Evolutionary conservation across 1,140 invertebrate species (phyloP).

Genomic region (Drosophila sucinea): DNA sequence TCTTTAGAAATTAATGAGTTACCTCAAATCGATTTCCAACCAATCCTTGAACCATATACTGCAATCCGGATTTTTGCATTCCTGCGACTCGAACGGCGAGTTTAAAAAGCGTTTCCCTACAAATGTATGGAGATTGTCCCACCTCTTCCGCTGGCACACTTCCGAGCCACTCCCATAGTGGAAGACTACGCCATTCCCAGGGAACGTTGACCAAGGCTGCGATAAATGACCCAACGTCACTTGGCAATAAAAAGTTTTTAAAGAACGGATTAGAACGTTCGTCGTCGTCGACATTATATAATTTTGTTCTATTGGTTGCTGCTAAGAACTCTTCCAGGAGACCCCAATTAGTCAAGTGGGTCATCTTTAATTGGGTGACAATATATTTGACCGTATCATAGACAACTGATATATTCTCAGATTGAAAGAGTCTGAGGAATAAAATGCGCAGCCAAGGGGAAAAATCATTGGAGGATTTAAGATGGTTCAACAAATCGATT

Average conservation of each 20-base stretch:
- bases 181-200: background rate
- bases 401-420: slow-evolving; percentile 83
- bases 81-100: background rate
- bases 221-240: slow-evolving; percentile 21
- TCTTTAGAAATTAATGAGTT: background rate
- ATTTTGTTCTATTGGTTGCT: slow-evolving; percentile 65
- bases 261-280: slow-evolving; percentile 23
- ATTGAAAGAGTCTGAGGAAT: slow-evolving; percentile 79
- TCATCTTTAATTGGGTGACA: slow-evolving; percentile 32
- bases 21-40: background rate
- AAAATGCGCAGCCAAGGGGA: slow-evolving; percentile 82
- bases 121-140: background rate
- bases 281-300: slow-evolving; percentile 58
- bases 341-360: slow-evolving; percentile 24
- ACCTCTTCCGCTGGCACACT: background rate
- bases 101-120: background rate
- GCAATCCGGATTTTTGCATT: background rate
- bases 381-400: slow-evolving; percentile 83
- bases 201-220: slow-evolving; percentile 26
- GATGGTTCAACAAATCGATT: slow-evolving; percentile 84
- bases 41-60: background rate
- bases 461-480: slow-evolving; percentile 64
- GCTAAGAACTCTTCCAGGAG: slow-evolving; percentile 53
- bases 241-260: slow-evolving; percentile 6
- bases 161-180: background rate